Evolutionary conservation across 1,140 invertebrate genomes (phyloP).

Genomic region (Microvelia longipes): DNA sequence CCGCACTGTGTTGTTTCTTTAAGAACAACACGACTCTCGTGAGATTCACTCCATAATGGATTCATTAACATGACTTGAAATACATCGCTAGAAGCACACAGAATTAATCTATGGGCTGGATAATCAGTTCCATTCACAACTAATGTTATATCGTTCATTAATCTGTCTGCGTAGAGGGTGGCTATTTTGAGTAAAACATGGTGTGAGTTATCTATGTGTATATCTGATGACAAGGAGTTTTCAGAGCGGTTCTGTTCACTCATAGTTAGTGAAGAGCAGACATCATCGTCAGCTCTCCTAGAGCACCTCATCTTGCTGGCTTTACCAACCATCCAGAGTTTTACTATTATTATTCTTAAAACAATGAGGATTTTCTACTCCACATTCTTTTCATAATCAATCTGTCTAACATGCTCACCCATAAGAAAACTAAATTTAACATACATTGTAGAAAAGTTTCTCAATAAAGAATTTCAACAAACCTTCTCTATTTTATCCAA

Average conservation of each 20-base stretch:
- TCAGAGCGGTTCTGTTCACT: not conserved
- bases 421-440: too few species aligned
- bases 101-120: slow-evolving; percentile 76
- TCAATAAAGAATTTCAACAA: too few species aligned
- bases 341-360: too few species aligned
- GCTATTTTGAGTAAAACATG: slow-evolving; percentile 67
- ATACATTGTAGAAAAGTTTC: too few species aligned
- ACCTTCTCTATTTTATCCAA: too few species aligned
- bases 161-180: slow-evolving; percentile 58
- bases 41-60: slow-evolving; percentile 73
- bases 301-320: not conserved
- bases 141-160: slow-evolving; percentile 73
- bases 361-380: too few species aligned
- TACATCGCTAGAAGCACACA: slow-evolving; percentile 88
- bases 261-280: not conserved
- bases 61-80: slow-evolving; percentile 94
- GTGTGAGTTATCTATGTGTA: slow-evolving; percentile 62
- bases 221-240: slow-evolving; percentile 14
- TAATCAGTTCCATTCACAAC: slow-evolving; percentile 64
- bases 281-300: not conserved
- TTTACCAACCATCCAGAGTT: too few species aligned
- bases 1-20: slow-evolving; percentile 72
- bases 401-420: too few species aligned
- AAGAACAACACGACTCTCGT: slow-evolving; percentile 63
- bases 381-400: too few species aligned